These are phyloP conservation scores for Bungarus multicinctus DNA, from an alignment of 2,113 vertebrate genomes.

Conservation along the genomic window DNA sequence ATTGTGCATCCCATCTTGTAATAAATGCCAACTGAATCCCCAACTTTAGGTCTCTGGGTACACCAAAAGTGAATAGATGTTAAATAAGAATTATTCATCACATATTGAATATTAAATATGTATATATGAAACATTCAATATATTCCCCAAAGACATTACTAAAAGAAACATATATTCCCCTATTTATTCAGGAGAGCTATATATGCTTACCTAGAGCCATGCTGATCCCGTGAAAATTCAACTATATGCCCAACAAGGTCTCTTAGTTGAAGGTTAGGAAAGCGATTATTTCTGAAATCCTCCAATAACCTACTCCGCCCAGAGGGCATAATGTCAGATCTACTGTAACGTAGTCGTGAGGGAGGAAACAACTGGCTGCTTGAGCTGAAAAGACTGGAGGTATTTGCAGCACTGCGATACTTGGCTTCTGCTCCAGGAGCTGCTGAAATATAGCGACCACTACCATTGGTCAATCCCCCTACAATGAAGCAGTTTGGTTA, in stretches of 20 bases:
- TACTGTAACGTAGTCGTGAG: constrained; percentile 89
- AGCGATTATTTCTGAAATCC: constrained; percentile 96
- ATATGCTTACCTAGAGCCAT: constrained; percentile 86
- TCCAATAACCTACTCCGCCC: constrained; percentile 91
- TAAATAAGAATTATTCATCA: neutral
- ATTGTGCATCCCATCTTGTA: neutral
- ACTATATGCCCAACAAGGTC: constrained; percentile 96
- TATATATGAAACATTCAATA: neutral
- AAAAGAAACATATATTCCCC: neutral
- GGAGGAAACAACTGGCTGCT: constrained; percentile 96
- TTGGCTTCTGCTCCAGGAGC: constrained; percentile 97
- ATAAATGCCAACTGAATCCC: neutral
- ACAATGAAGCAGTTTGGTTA: constrained; percentile 73
- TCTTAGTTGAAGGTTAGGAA: constrained; percentile 93
- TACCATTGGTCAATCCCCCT: constrained; percentile 96
- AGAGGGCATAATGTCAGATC: constrained; percentile 95
- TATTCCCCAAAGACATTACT: neutral
- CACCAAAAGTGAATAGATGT: neutral
- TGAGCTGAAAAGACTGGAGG: constrained; percentile 93
- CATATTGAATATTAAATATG: neutral
- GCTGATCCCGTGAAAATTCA: constrained; percentile 97
- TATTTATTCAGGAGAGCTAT: neutral
- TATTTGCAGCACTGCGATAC: constrained; percentile 84
- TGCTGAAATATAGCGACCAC: constrained; percentile 94
- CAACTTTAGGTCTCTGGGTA: neutral